These are phyloP conservation scores for Julus scandinavius DNA, from an alignment of 2,888 invertebrate species.

Conservation along the genomic window DNA sequence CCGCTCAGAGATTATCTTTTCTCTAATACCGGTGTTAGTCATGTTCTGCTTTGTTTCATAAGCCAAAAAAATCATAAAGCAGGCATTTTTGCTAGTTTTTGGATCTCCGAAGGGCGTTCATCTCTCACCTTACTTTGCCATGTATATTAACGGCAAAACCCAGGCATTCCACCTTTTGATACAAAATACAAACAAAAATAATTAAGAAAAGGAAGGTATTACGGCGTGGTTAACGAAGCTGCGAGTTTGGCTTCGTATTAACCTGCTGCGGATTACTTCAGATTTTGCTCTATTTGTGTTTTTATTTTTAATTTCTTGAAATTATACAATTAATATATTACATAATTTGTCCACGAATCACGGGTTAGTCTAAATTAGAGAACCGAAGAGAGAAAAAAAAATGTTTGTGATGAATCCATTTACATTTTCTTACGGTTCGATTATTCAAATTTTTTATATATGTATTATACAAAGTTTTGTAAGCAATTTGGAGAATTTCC, in stretches of 20 bases:
- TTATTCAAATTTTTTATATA: conserved; percentile 7
- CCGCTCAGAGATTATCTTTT: too few relatives aligned
- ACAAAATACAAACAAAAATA: neutral
- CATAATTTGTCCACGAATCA: neutral
- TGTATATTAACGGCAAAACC: conserved; percentile 20
- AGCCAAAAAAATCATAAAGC: too few relatives aligned
- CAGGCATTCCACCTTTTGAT: conserved; percentile 22
- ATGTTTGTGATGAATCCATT: neutral
- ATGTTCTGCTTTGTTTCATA: too few relatives aligned
- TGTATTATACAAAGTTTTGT: conserved; percentile 37
- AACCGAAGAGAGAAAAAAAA: neutral
- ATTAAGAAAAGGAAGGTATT: neutral
- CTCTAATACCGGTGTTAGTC: too few relatives aligned
- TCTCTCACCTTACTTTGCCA: conserved; percentile 13
- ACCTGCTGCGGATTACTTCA: neutral
- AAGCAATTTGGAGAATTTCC: neutral
- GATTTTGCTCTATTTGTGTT: neutral
- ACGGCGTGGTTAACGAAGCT: neutral
- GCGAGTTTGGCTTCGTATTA: neutral
- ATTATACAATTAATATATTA: conserved; percentile 34
- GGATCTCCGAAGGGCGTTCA: neutral
- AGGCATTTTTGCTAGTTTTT: neutral
- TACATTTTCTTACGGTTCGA: conserved; percentile 38
- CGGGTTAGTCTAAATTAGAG: neutral
- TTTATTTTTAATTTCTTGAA: conserved; percentile 15